Percentiles rank a stretch among this genome's conserved stretches.
phyloP scores from a whole-genome alignment of 2,888 invertebrate species.

The Leptopterna dolabrata region DNA sequence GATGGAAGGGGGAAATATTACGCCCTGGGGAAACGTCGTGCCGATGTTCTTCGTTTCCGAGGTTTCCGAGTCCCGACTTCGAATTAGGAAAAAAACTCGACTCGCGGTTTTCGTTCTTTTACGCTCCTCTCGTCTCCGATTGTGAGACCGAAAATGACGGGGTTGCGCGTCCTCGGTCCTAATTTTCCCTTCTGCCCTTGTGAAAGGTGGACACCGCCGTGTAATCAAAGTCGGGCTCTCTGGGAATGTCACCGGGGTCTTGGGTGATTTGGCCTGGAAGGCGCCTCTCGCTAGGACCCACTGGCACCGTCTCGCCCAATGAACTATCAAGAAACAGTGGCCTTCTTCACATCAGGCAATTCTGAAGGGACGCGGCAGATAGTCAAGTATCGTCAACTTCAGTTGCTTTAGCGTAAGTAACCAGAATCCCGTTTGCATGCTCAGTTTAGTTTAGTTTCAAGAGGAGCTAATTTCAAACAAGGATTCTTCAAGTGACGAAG shows the following conservation, averaged over 20 bases:
- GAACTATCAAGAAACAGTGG: too few relatives aligned
- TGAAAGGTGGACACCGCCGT: neutral
- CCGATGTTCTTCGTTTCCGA: neutral
- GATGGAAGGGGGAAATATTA: neutral
- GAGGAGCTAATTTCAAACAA: neutral
- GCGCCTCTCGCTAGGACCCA: neutral
- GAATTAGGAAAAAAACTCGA: neutral
- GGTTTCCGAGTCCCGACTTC: neutral
- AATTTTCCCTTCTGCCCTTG: neutral
- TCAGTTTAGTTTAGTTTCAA: too few relatives aligned
- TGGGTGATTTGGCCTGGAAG: neutral
- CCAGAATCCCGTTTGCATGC: neutral
- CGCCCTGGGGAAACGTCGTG: neutral
- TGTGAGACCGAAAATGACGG: neutral
- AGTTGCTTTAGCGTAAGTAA: neutral
- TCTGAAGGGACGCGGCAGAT: too few relatives aligned
- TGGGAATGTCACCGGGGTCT: neutral
- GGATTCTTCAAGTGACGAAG: neutral
- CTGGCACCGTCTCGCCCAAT: neutral
- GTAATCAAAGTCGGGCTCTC: slow-evolving; percentile 2
- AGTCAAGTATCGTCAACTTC: too few relatives aligned
- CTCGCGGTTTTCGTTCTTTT: neutral
- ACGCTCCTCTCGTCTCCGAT: neutral
- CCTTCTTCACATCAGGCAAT: too few relatives aligned
- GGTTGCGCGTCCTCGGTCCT: neutral